Evolutionary conservation across 1,140 invertebrate genomes (phyloP).

Genomic region (Ganaspis sp.): DNA sequence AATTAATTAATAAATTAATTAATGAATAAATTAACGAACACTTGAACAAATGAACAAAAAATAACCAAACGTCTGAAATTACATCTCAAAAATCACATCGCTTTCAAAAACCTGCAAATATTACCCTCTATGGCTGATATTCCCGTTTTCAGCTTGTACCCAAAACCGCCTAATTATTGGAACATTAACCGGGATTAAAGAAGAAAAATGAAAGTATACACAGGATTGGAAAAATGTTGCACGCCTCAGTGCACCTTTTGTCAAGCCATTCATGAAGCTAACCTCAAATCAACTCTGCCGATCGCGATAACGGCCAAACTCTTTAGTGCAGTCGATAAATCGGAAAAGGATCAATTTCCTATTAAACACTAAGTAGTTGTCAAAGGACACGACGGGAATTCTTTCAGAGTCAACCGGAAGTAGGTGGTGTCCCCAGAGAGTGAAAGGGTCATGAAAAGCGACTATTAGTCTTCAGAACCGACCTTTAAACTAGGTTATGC

Average conservation of each 20-base stretch:
- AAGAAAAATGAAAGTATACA: too few relatives aligned
- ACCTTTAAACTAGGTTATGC: neutral
- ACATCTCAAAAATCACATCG: too few relatives aligned
- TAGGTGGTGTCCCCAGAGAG: neutral
- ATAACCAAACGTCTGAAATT: too few relatives aligned
- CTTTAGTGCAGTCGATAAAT: neutral
- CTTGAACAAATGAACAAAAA: too few relatives aligned
- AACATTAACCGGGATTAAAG: too few relatives aligned
- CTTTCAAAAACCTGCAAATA: too few relatives aligned
- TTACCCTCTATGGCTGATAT: too few relatives aligned
- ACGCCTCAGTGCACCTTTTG: neutral
- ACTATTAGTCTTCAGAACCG: neutral
- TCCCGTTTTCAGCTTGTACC: too few relatives aligned
- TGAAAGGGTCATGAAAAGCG: conserved; percentile 8
- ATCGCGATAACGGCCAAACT: neutral
- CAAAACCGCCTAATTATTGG: too few relatives aligned
- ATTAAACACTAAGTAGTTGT: neutral
- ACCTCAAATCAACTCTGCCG: neutral
- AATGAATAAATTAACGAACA: too few relatives aligned
- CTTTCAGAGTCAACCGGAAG: conserved; percentile 15
- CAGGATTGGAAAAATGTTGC: too few relatives aligned
- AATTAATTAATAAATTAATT: too few relatives aligned
- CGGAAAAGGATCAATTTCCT: conserved; percentile 2
- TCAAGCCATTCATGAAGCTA: neutral
- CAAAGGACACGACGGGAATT: conserved; percentile 6